A percentile compares a stretch with the other conserved stretches of the same genome.
Evolutionary conservation across 1,140 invertebrate genomes (phyloP).

Genomic region (Brachionus manjavacas): DNA sequence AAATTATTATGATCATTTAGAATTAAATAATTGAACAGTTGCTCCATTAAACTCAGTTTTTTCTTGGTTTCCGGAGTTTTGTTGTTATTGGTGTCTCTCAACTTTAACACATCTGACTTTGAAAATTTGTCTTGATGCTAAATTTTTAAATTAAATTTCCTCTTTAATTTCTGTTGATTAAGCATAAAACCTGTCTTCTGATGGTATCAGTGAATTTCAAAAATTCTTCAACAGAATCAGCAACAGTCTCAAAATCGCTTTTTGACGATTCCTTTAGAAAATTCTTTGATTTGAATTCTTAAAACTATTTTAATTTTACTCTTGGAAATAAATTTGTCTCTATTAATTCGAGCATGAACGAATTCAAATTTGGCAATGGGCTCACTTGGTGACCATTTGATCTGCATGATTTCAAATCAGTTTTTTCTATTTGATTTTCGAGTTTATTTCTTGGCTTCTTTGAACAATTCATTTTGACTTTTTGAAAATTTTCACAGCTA

Average conservation of each 20-base stretch:
- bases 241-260: background rate
- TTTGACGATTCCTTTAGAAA: background rate
- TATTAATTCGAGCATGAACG: background rate
- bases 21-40: background rate
- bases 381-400: background rate
- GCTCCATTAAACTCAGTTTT: background rate
- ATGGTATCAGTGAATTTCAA: background rate
- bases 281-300: background rate
- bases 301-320: background rate
- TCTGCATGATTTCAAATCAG: background rate
- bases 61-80: background rate
- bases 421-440: background rate
- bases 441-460: background rate
- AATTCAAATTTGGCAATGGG: background rate
- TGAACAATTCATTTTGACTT: background rate
- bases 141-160: background rate
- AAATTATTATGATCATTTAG: background rate
- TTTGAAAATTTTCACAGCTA: background rate
- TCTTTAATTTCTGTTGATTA: background rate
- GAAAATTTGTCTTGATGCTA: background rate
- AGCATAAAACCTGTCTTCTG: background rate
- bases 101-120: background rate
- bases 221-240: background rate
- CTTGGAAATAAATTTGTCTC: background rate
- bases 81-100: background rate